Conservation (phyloP, 1,140 invertebrate species). For the Pygmarrhopalites habei region DNA sequence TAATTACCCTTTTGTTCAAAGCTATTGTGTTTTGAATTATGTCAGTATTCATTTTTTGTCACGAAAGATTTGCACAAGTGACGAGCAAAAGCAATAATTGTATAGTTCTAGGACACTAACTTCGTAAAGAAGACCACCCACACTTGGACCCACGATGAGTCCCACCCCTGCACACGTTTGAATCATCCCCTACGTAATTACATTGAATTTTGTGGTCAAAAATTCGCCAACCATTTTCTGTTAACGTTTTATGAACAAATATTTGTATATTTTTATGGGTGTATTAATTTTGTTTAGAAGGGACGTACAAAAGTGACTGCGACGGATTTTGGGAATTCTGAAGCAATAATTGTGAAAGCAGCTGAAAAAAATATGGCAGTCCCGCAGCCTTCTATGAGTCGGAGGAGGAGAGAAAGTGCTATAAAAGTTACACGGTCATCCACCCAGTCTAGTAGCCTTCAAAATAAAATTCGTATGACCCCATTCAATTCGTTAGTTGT, state of each 20-base stretch:
- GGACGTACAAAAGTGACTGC: constrained; percentile 51
- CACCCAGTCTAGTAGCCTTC: constrained; percentile 48
- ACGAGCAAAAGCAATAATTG: too few relatives aligned
- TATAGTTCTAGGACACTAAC: too few relatives aligned
- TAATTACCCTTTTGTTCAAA: too few relatives aligned
- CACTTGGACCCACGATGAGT: constrained; percentile 74
- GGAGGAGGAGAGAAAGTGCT: constrained; percentile 49
- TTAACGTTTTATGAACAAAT: neutral
- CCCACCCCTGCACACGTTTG: constrained; percentile 86
- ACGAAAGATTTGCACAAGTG: too few relatives aligned
- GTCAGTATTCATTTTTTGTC: too few relatives aligned
- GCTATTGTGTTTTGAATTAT: too few relatives aligned
- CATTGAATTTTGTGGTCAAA: too few relatives aligned
- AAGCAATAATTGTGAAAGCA: constrained; percentile 54
- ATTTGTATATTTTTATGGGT: neutral
- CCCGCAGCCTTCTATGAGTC: constrained; percentile 53
- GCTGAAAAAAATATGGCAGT: constrained; percentile 53
- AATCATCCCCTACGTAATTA: too few relatives aligned
- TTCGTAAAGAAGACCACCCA: constrained; percentile 72
- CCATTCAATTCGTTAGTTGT: neutral
- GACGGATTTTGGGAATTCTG: constrained; percentile 58
- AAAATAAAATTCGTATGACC: constrained; percentile 32
- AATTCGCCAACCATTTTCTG: neutral
- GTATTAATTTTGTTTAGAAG: neutral
- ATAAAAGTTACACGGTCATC: constrained; percentile 49